These are phyloP conservation scores for Sturnira hondurensis DNA, from an alignment of 2,113 vertebrate species.

Conservation along the genomic window DNA sequence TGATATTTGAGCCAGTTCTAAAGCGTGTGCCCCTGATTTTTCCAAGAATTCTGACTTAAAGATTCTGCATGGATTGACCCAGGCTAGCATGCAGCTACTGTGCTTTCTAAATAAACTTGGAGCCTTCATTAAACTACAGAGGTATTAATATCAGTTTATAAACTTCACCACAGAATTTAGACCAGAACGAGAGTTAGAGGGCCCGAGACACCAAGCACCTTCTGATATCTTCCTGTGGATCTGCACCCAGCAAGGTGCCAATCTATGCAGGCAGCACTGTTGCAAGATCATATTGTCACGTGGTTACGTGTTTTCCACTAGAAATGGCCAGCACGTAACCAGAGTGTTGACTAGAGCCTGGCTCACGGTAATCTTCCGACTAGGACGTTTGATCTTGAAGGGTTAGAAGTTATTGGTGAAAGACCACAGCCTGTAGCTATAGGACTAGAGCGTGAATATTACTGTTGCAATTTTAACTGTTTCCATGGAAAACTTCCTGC, in stretches of 20 bases:
- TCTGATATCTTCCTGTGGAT: neutral
- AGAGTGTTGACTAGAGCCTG: neutral
- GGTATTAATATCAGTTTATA: neutral
- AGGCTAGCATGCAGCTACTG: neutral
- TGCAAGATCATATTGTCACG: rapidly evolving
- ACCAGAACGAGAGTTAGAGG: neutral
- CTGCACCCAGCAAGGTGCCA: neutral
- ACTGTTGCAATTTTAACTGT: neutral
- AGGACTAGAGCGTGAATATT: neutral
- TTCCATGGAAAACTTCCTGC: neutral
- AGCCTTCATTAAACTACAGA: neutral
- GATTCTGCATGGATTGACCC: neutral
- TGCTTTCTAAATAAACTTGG: neutral
- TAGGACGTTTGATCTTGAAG: neutral
- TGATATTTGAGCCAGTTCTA: neutral
- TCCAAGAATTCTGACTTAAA: neutral
- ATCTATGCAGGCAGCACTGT: rapidly evolving
- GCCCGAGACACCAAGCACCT: neutral
- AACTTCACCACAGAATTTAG: neutral
- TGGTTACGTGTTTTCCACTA: neutral
- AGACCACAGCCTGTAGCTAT: neutral
- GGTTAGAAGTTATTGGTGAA: neutral
- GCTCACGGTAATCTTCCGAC: neutral
- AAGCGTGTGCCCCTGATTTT: neutral
- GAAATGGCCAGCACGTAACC: neutral